Percentiles rank a stretch among this genome's conserved stretches.
phyloP scores from a whole-genome alignment of 2,888 invertebrate genomes.

The Agonopterix heracliana region DNA sequence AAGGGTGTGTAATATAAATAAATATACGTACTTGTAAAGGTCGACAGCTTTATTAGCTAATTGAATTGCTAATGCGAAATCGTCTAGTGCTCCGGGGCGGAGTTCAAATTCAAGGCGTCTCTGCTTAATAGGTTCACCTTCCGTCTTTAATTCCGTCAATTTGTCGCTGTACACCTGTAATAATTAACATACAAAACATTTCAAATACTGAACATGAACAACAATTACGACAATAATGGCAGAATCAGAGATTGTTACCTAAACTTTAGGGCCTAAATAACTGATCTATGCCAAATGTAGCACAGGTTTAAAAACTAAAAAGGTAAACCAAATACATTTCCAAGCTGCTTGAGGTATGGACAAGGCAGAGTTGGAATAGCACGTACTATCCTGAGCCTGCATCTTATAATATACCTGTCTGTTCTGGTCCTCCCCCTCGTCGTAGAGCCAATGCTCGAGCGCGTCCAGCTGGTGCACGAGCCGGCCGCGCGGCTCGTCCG shows the following conservation, averaged over 20 bases:
- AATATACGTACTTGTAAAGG: constrained; percentile 73
- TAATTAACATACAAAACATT: not conserved
- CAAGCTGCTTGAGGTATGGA: too few relatives aligned
- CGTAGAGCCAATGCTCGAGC: constrained; percentile 98
- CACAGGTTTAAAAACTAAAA: too few relatives aligned
- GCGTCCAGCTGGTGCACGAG: constrained; percentile 83
- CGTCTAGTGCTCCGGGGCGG: constrained; percentile 87
- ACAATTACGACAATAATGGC: not conserved
- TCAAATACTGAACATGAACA: not conserved
- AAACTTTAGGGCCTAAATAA: too few relatives aligned
- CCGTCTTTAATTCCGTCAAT: constrained; percentile 78
- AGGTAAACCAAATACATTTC: too few relatives aligned
- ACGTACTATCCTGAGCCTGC: constrained; percentile 95
- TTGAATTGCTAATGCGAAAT: constrained; percentile 85
- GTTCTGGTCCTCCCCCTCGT: constrained; percentile 94
- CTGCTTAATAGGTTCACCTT: constrained; percentile 93
- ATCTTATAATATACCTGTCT: constrained; percentile 42
- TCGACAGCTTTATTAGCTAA: constrained; percentile 88
- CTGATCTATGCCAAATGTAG: too few relatives aligned
- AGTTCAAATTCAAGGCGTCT: constrained; percentile 88
- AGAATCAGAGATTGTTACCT: not conserved
- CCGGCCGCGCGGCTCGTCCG: constrained; percentile 56
- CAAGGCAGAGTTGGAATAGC: too few relatives aligned
- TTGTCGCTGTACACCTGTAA: constrained; percentile 78
- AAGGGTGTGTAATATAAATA: not conserved